Evolutionary conservation across 2,113 vertebrate species (phyloP).

Genomic region (Desmodus rotundus): DNA sequence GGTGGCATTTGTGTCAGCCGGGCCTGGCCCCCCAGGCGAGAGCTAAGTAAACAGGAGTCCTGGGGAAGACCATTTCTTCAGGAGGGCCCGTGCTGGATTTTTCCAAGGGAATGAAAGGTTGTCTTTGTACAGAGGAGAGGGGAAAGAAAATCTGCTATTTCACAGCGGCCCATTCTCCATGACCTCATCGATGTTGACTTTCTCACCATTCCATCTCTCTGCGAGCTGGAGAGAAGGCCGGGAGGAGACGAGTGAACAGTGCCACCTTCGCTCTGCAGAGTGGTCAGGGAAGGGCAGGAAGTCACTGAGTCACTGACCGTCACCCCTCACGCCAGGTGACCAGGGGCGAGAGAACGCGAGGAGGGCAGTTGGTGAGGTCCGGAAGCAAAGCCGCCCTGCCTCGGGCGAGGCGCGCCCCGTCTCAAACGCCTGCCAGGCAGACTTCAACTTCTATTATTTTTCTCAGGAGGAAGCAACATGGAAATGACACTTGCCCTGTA

Average conservation of each 20-base stretch:
- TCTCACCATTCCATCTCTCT: slow-evolving; percentile 22
- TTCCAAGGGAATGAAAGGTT: slow-evolving; percentile 66
- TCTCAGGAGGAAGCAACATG: slow-evolving; percentile 24
- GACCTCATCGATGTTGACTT: slow-evolving; percentile 56
- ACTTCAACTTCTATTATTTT: not conserved
- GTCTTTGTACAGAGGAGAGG: slow-evolving; percentile 45
- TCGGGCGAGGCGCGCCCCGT: not conserved
- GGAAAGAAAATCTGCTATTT: not conserved
- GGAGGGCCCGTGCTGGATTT: slow-evolving; percentile 41
- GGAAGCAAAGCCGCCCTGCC: not conserved
- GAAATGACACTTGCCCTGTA: slow-evolving; percentile 36
- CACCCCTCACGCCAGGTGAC: not conserved
- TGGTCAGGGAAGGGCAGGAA: not conserved
- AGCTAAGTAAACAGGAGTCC: slow-evolving; percentile 61
- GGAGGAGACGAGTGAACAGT: not conserved
- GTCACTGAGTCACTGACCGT: too few species aligned
- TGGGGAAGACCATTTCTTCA: slow-evolving; percentile 42
- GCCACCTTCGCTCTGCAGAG: not conserved
- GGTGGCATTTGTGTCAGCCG: slow-evolving; percentile 47
- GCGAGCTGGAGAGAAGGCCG: not conserved
- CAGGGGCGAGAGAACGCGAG: not conserved
- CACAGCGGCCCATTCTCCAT: slow-evolving; percentile 8
- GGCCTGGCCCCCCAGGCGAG: slow-evolving; percentile 24
- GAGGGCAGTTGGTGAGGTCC: not conserved
- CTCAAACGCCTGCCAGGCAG: not conserved